Evolutionary conservation across 2,113 vertebrate species (phyloP).

Genomic region (Carettochelys insculpta): DNA sequence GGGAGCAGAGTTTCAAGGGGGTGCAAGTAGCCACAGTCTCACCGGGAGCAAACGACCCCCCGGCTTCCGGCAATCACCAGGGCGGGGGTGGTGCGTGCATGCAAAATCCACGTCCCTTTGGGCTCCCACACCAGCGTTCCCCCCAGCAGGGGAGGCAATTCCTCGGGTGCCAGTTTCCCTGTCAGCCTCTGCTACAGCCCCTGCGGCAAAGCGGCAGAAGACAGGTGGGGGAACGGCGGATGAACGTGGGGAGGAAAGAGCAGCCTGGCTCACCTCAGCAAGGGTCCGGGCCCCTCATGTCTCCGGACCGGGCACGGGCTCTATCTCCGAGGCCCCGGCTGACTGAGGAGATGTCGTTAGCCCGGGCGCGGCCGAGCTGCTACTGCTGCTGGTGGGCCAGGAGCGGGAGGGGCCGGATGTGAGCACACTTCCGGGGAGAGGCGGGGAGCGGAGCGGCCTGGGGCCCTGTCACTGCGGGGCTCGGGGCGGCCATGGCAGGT

Average conservation of each 20-base stretch:
- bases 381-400: not conserved
- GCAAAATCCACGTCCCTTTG: too few relatives aligned
- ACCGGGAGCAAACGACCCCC: too few relatives aligned
- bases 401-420: conserved; percentile 59
- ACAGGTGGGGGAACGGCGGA: not conserved
- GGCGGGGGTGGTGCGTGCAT: too few relatives aligned
- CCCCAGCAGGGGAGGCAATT: not conserved
- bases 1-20: not conserved
- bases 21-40: not conserved
- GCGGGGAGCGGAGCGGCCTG: accelerated
- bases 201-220: not conserved
- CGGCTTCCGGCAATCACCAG: not conserved
- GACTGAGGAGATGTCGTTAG: not conserved
- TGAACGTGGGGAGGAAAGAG: not conserved
- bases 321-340: not conserved
- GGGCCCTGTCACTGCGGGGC: accelerated
- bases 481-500: not conserved
- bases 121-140: too few relatives aligned
- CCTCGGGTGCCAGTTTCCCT: not conserved
- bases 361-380: not conserved
- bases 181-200: not conserved
- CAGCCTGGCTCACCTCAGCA: not conserved
- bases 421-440: conserved; percentile 52
- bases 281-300: not conserved
- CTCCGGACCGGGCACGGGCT: accelerated